Conservation (phyloP, 2,113 vertebrate genomes). For the Anolis carolinensis region DNA sequence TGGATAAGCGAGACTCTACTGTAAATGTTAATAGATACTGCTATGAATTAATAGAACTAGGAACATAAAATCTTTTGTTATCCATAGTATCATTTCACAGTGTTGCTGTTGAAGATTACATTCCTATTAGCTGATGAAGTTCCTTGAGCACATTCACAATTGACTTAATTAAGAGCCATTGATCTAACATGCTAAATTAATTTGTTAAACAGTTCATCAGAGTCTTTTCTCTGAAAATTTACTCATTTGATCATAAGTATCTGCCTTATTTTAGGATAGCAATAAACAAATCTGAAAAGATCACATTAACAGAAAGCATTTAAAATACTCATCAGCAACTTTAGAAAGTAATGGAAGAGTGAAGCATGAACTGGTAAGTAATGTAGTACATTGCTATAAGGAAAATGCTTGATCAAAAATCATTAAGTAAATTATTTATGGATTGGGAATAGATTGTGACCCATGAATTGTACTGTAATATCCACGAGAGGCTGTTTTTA, state of each 20-base stretch:
- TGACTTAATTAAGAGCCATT: background rate
- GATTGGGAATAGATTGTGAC: too few relatives aligned
- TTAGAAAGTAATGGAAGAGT: background rate
- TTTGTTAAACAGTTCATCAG: background rate
- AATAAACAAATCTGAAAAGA: background rate
- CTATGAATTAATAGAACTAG: background rate
- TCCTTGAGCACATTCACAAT: background rate
- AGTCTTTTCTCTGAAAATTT: background rate
- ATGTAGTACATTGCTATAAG: background rate
- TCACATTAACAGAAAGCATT: background rate
- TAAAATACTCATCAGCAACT: background rate
- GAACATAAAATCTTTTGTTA: background rate
- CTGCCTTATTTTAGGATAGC: background rate
- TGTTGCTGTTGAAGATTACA: background rate
- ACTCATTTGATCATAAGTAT: background rate
- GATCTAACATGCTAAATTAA: background rate
- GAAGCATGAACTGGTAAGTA: background rate
- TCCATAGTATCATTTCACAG: background rate
- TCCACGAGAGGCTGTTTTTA: too few relatives aligned
- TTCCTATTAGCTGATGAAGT: background rate
- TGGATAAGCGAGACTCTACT: too few relatives aligned
- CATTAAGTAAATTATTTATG: background rate
- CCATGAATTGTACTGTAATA: too few relatives aligned
- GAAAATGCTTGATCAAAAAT: constrained; percentile 2
- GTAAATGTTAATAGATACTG: too few relatives aligned